Evolutionary conservation across 2,888 invertebrate genomes (phyloP).

Genomic region (Acrobasis suavella): DNA sequence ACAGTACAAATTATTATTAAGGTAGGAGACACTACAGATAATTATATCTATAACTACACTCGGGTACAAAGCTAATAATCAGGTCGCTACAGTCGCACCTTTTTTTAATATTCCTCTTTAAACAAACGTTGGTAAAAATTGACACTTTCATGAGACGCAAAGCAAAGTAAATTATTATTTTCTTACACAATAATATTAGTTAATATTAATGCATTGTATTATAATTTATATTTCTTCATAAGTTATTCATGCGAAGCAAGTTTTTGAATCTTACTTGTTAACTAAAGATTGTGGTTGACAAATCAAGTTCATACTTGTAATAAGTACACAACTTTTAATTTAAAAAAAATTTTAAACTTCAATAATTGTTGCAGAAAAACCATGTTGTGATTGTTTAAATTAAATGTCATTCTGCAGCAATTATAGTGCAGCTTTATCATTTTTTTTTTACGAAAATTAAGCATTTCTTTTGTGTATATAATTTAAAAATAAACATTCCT

Average conservation of each 20-base stretch:
- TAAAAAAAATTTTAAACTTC: not conserved
- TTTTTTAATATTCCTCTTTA: conserved; percentile 34
- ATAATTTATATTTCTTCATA: not conserved
- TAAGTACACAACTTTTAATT: not conserved
- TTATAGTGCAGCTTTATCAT: not conserved
- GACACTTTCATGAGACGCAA: not conserved
- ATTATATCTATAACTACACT: conserved; percentile 56
- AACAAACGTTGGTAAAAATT: not conserved
- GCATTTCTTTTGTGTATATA: not conserved
- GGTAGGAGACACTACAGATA: conserved; percentile 54
- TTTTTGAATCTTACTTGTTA: not conserved
- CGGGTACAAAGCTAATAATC: conserved; percentile 69
- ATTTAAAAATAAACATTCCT: not conserved
- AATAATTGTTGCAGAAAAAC: conserved; percentile 1
- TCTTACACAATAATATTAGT: not conserved
- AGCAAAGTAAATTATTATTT: not conserved
- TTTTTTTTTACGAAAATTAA: not conserved
- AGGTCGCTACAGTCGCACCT: conserved; percentile 70
- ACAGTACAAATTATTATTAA: conserved; percentile 80
- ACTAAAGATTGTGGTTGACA: not conserved
- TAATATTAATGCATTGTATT: not conserved
- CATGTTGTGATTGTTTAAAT: not conserved
- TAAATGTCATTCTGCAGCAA: not conserved
- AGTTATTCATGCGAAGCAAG: not conserved
- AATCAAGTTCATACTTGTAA: not conserved